Evolutionary conservation across 1,140 invertebrate genomes (phyloP).

Genomic region (Laupala kohalensis): DNA sequence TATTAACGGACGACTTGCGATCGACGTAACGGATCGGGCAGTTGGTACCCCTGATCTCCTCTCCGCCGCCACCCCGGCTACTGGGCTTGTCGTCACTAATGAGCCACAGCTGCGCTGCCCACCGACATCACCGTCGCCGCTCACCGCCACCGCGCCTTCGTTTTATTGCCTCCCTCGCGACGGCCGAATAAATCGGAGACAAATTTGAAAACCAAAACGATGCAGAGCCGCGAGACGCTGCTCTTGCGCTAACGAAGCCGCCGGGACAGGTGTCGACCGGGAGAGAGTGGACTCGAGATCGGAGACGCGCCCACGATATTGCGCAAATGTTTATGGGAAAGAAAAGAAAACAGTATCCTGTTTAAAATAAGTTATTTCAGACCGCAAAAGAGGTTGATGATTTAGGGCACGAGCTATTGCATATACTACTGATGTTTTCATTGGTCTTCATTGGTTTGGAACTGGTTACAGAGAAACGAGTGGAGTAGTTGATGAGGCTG

Average conservation of each 20-base stretch:
- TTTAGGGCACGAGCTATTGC: no score
- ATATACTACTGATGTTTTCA: no score
- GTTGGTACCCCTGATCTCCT: not conserved
- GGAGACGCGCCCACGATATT: no score
- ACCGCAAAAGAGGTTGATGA: no score
- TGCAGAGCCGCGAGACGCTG: not conserved
- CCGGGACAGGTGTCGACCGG: not conserved
- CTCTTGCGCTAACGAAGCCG: not conserved
- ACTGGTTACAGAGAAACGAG: no score
- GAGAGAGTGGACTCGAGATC: no score
- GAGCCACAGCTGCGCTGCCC: not conserved
- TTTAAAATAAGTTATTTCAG: no score
- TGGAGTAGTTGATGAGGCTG: no score
- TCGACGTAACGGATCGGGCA: not conserved
- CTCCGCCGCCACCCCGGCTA: not conserved
- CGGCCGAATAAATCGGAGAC: not conserved
- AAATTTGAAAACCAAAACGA: not conserved
- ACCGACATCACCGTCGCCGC: not conserved
- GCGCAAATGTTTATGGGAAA: no score
- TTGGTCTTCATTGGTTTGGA: no score
- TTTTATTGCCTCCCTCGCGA: not conserved
- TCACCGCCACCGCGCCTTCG: not conserved
- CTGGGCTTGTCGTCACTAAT: not conserved
- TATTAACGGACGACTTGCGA: not conserved
- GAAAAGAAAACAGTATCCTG: no score